Evolutionary conservation across 1,140 invertebrate species (phyloP), one percentile per base, ranked within the genome.

Genomic region (Drosophila baimaii): DNA sequence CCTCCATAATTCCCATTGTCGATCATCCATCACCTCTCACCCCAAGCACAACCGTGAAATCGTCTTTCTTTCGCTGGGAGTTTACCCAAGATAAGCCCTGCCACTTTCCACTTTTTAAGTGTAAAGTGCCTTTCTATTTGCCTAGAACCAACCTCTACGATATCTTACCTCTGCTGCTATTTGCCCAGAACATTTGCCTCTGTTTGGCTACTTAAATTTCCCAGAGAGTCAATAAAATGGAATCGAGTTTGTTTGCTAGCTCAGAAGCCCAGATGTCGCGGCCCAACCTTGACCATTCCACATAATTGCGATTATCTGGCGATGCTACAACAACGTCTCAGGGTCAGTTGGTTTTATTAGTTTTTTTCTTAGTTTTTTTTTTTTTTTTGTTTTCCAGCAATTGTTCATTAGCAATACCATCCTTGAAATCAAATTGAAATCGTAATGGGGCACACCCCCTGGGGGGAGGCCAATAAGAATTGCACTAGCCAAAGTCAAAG

Each of bases 121-220:
- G 62, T 58, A 44, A 84, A 84, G 81, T 80, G 52, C 46, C 58
- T 84, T 73, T 80, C 54, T 84, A 69, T 83, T 83, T 83, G 72
- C 65, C 13, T 8, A 77, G 54, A 58, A 49, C 47, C 8, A 33
- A 58, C 37, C 51, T 21, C 33, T 33, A 35, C 29, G 46, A 73
- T 79, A 76, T 47, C 55, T 66, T 68, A 33, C 47, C 39, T 25
- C 21, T 43, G 51, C 31, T 35, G 7, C 15, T 70, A 64, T 73
- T 75, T 69, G 73, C 54, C 37, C 17, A 66, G 61, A 69, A 52
- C 65, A 52, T 81, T 84, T 84, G 73, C 81, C 64, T 77, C 81
- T 75, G 75, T 84, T 84, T 85, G 77, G 59, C 81, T 78, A 77
- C 77, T 81, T 77, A 78, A 77, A 85, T 77, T 74, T 81, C 73